phyloP scores from a whole-genome alignment of 2,888 invertebrate species.

The Andrena minutula region DNA sequence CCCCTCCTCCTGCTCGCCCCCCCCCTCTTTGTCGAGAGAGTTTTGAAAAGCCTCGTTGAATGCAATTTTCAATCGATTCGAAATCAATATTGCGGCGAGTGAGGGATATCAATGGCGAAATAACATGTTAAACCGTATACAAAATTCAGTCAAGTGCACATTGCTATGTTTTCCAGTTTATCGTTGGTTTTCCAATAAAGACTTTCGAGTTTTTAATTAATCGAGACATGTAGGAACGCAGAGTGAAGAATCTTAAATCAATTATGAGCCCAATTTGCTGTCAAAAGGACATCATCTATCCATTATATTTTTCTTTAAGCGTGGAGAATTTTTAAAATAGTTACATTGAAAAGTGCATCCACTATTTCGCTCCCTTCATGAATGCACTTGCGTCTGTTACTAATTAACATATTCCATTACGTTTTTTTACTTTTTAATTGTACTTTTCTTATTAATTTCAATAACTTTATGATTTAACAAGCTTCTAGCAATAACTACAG shows the following conservation, averaged over 20 bases:
- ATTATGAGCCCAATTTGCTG: background rate
- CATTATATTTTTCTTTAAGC: no score
- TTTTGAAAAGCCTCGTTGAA: background rate
- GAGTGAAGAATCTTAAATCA: conserved; percentile 9
- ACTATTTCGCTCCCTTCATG: no score
- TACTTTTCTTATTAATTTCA: no score
- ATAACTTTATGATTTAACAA: no score
- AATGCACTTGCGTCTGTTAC: no score
- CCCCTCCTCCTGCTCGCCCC: background rate
- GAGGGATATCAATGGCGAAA: background rate
- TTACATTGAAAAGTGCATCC: no score
- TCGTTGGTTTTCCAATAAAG: background rate
- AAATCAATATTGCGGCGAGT: background rate
- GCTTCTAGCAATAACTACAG: no score
- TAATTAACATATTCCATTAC: no score
- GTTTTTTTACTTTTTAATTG: no score
- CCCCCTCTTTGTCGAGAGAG: background rate
- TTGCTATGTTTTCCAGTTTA: background rate
- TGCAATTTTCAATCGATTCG: background rate
- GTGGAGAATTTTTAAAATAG: no score
- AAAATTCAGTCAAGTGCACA: background rate
- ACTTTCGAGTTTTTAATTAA: conserved; percentile 1
- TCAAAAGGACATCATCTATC: no score
- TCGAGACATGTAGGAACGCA: background rate
- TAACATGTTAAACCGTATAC: background rate